These are phyloP conservation scores for Emydura subglobosa DNA, from an alignment of 2,113 vertebrate species.

Conservation along the genomic window DNA sequence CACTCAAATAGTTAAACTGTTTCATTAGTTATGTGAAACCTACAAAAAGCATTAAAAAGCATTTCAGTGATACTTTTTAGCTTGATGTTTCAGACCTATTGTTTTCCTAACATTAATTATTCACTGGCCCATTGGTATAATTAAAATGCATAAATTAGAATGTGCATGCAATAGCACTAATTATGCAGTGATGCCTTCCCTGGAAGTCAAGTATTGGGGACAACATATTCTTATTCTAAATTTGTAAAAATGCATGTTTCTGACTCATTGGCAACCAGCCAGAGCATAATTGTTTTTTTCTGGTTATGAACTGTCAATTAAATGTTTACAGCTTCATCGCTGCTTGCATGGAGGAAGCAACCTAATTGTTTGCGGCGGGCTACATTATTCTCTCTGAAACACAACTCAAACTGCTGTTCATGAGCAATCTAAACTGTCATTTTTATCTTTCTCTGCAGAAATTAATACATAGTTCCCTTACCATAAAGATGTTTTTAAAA, in stretches of 20 bases:
- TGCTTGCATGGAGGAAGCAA: slow-evolving; percentile 39
- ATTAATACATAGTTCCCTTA: slow-evolving; percentile 58
- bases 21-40: slow-evolving; percentile 59
- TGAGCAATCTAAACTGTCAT: slow-evolving; percentile 28
- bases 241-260: slow-evolving; percentile 45
- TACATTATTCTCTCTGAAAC: slow-evolving; percentile 32
- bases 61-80: slow-evolving; percentile 37
- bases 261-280: neutral
- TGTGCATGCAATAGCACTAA: slow-evolving; percentile 48
- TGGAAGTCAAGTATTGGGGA: neutral
- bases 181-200: slow-evolving; percentile 43
- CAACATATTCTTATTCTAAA: slow-evolving; percentile 35
- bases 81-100: slow-evolving; percentile 49
- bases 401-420: slow-evolving; percentile 29
- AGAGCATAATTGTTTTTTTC: neutral
- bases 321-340: slow-evolving; percentile 48
- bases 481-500: slow-evolving; percentile 68
- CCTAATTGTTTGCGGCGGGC: slow-evolving; percentile 18
- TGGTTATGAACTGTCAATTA: slow-evolving; percentile 39
- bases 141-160: slow-evolving; percentile 68
- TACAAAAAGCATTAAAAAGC: slow-evolving; percentile 44
- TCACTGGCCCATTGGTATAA: slow-evolving; percentile 49
- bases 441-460: slow-evolving; percentile 65
- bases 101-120: slow-evolving; percentile 66
- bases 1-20: slow-evolving; percentile 59